Evolutionary conservation across 2,113 vertebrate species (phyloP), one percentile per base, ranked within the genome.

Genomic region (Neolamprologus longior): DNA sequence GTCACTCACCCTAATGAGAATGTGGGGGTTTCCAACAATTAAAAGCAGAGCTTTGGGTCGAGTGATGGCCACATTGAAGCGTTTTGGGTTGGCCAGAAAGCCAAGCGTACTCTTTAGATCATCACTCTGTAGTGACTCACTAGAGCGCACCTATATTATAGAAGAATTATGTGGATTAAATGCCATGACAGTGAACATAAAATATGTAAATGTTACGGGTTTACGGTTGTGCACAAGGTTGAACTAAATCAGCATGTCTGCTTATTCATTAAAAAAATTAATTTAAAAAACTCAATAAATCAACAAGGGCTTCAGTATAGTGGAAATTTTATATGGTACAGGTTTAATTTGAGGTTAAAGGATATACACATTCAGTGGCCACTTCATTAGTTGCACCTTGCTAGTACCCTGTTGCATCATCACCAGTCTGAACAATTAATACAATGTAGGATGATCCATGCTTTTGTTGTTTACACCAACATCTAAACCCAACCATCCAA

Each of bases 31-130:
- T 85, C 98, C 99, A 40, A 99, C 89, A 0, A 99, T 85, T 9
- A 99, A 90, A 73, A 99, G 96, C 93, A 99, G 95, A 79, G 98
- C 99, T 94, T 98, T 99, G 68, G 98, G 88, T 86, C 98, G 97
- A 10, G 98, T 99, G 94, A 99, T 86, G 6, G 98, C 98, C 26
- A 99, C 98, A 2, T 99, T 99, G 91, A 99, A 99, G 85, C 98
- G 97, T 90, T 99, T 99, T 4, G 98, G 97, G 91, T 98, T 98
- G 73, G 96, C 92, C 31, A 99, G 95, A 90, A 99, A 99, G 68
- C 98, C 98, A 86, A 99, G 95, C 4, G 45, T 84, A 4, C 82
- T 91, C 45, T 96, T 96, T 24, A 94, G 79, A 54, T 98, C 97
- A 15, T 96, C 96, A 21, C 78, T 91, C 87, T 94, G 81, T 4